Evolutionary conservation across 2,888 invertebrate genomes (phyloP), one percentile per base, ranked within the genome.

Genomic region (Epistrophe eligans): DNA sequence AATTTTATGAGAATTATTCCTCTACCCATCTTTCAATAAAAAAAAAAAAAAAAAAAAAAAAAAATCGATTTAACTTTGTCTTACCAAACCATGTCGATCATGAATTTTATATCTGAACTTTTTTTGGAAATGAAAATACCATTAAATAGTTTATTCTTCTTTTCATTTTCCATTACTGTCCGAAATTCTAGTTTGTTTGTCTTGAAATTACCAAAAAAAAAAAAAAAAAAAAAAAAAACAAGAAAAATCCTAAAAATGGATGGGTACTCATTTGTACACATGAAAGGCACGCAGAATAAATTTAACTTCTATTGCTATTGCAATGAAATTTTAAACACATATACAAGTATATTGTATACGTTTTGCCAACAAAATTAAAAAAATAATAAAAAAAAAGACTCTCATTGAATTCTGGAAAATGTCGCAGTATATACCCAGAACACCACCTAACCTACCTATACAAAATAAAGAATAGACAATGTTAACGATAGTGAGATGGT

Each of bases 371-470:
- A 24, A 40, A 62, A 62, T 40, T 24, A 9, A 40, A 15, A 24
- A 40, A 40, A 3, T 50, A 15, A 40, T 8, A 15, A 40, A 40
- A 2, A 50, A 73, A 62, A 70, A 9, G 8, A 62, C 55, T 67
- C 40, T 62, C 81, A 85, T 77, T 85, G 64, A 81, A 81, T 85
- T 79, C 70, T 70, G 28, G 28, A 64, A 85, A 74, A 74, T 70
- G 82, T 85, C 82, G 67, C 85, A 74, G 50, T 50, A 45, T 50
- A 45, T 48, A 48, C 13, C 17, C 43, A 40, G 73, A 77, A 71
- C 74, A 24, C 24, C 24, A 24, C 2, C 79, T 74, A 74, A 48
- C 70, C 55, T 48, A 60, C 32, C 48, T 48, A 38, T 10, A 17
- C 24, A 24, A 45, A 38, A 45, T 52, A 70, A 52, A n/a, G 40